phyloP scores from a whole-genome alignment of 2,113 vertebrate species.

The Hypomesus transpacificus region DNA sequence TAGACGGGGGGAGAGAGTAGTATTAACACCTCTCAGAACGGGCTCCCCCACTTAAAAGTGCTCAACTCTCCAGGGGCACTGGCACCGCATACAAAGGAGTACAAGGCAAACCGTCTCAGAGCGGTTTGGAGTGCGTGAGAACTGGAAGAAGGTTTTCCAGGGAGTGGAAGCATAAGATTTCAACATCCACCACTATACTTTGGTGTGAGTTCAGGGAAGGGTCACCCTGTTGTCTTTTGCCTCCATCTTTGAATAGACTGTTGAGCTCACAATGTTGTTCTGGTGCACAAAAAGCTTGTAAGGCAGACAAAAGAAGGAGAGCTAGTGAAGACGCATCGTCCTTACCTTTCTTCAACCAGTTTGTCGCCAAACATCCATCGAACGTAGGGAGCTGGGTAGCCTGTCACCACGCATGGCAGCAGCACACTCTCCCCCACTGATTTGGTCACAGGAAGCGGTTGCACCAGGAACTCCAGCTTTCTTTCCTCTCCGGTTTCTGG shows the following conservation, averaged over 20 bases:
- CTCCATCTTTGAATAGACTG: no score
- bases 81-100: no score
- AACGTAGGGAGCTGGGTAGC: conserved; percentile 73
- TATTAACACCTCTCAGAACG: conserved; percentile 54
- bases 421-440: conserved; percentile 72
- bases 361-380: conserved; percentile 81
- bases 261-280: background rate
- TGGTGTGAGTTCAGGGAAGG: background rate
- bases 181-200: background rate
- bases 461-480: conserved; percentile 73
- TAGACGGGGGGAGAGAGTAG: conserved; percentile 43
- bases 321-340: conserved; percentile 3
- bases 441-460: conserved; percentile 72
- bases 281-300: background rate
- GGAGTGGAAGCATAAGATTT: background rate
- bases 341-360: conserved; percentile 78
- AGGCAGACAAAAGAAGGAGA: background rate
- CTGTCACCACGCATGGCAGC: conserved; percentile 78
- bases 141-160: background rate
- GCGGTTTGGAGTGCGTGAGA: background rate
- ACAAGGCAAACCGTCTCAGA: no score
- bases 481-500: conserved; percentile 74
- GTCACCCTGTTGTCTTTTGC: no score
- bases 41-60: conserved; percentile 43
- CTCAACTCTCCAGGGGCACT: conserved; percentile 24